Base-by-base conservation (phyloP, 2,797 vertebrate species). In the Coendou prehensilis region DNA sequence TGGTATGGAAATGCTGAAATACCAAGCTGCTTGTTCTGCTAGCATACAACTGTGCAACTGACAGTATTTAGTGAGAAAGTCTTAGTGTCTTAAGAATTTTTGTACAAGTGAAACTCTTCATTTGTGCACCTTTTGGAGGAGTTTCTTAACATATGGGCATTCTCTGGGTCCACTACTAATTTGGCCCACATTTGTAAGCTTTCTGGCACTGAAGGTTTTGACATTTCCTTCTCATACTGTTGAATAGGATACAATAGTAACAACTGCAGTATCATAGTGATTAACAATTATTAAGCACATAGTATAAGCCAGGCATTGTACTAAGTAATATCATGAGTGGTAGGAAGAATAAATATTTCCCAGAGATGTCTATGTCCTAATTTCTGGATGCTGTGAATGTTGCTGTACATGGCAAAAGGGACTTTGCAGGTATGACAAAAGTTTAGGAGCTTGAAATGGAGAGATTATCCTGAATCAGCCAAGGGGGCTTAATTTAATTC, bases 1-100 rank as follows among this genome's bases (percentile, higher is more conserved):
- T 95, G 93, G 85, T 91, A 41, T 82, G 89, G 95, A 87, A 45
- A 95, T 90, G n/a, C 57, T 82, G 73, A 91, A 81, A 81, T 85
- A 56, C 54, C 41, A 26, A 26, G 76, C 76, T 45, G n/a, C 86
- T 89, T 93, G 83, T 95, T 97, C 93, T 97, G 91, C 91, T 96
- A 93, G 93, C 54, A 5, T 37, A 33, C 7, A 10, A 71, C 50
- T 23, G 22, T 45, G 10, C 45, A 63, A n/a, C 78, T 57, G 76
- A 61, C n/a, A 67, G 91, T 54, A 85, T 56, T 82, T 56, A 84
- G 87, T 18, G 78, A 83, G 79, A 73, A 93, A 92, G 33, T 47
- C 37, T 79, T 73, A 37, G 57, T 90, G 91, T 54, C 56, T 79
- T 69, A 59, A 79, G 86, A 97, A 91, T 92, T 96, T 90, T 75